Conservation (phyloP, 37 sponge, comb jelly and placozoan species). For the Spongilla lacustris region DNA sequence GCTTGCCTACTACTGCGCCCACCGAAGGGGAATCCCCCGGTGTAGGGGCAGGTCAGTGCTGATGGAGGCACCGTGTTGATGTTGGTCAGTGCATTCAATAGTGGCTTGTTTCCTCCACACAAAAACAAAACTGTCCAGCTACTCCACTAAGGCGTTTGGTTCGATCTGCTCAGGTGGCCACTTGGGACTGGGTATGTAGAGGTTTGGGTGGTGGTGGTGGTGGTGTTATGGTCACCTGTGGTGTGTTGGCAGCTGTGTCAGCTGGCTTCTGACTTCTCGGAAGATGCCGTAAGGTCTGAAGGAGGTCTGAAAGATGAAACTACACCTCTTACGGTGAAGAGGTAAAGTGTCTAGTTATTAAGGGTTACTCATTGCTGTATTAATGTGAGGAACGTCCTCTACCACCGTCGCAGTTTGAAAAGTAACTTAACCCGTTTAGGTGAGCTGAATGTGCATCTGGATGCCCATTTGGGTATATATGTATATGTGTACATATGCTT, state of each 20-base stretch:
- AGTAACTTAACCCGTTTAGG: conserved; percentile 57
- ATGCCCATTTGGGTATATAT: too few species aligned
- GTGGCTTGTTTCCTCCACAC: too few species aligned
- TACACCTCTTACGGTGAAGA: not conserved
- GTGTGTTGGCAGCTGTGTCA: conserved; percentile 40
- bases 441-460: conserved; percentile 7
- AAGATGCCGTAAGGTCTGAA: not conserved
- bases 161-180: too few species aligned
- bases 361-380: not conserved
- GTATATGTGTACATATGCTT: too few species aligned
- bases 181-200: conserved; percentile 7
- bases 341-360: not conserved
- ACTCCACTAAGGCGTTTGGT: too few species aligned
- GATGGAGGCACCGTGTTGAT: too few species aligned
- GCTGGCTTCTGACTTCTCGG: conserved; percentile 63
- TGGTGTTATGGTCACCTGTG: not conserved
- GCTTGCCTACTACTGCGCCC: too few species aligned
- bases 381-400: not conserved
- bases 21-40: too few species aligned
- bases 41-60: too few species aligned
- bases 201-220: not conserved
- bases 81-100: too few species aligned
- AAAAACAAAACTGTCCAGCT: too few species aligned
- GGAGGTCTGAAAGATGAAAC: conserved; percentile 24
- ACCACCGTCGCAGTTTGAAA: conserved; percentile 37